Percentiles rank a stretch among this genome's conserved stretches.
phyloP scores from a whole-genome alignment of 2,113 vertebrate species.

The Ceyx cyanopectus region DNA sequence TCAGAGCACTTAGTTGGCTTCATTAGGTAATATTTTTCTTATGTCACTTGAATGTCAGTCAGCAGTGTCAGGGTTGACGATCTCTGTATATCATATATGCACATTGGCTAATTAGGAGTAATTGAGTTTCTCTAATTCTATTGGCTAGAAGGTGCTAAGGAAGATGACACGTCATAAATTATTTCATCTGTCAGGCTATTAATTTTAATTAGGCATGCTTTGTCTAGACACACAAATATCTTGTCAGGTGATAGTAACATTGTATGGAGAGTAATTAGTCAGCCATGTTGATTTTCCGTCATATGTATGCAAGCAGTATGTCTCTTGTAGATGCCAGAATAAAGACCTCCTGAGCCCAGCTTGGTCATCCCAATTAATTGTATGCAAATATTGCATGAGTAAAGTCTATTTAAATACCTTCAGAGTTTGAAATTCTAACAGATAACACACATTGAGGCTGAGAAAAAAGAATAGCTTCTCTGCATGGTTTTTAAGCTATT shows the following conservation, averaged over 20 bases:
- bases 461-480: background rate
- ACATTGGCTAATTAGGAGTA: background rate
- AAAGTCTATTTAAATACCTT: background rate
- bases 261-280: background rate
- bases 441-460: background rate
- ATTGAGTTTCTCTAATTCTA: background rate
- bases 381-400: background rate
- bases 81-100: background rate
- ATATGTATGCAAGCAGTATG: background rate
- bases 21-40: background rate
- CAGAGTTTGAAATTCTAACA: background rate
- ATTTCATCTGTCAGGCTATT: background rate
- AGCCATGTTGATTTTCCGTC: background rate
- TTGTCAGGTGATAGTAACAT: background rate
- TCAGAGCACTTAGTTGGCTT: background rate
- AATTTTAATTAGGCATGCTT: background rate
- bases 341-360: background rate
- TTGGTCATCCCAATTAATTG: background rate
- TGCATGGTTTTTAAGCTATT: background rate
- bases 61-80: background rate
- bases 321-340: background rate
- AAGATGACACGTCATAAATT: background rate
- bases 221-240: background rate
- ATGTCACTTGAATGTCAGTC: accelerated
- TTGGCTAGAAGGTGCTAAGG: background rate